phyloP scores from a whole-genome alignment of 2,797 vertebrate species.

The Sebastes steindachneri region DNA sequence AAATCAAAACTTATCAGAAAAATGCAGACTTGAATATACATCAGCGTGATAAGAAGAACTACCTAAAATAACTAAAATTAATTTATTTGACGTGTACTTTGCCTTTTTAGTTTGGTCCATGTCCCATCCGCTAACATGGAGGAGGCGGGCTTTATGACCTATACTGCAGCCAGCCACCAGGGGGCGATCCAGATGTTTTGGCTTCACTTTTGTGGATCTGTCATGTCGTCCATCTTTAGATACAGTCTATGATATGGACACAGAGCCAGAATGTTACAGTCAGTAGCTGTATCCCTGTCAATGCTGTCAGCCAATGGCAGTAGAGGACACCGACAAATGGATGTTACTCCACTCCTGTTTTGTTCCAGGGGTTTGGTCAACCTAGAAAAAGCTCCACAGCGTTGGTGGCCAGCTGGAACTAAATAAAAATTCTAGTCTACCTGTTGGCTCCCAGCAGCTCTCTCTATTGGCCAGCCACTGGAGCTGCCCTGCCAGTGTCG shows the following conservation, averaged over 20 bases:
- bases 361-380: neutral
- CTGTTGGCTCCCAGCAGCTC: conserved; percentile 38
- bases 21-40: too few relatives aligned
- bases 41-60: too few relatives aligned
- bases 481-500: conserved; percentile 24
- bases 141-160: too few relatives aligned
- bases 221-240: neutral
- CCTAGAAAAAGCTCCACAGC: neutral
- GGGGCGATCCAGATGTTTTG: too few relatives aligned
- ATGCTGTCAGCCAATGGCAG: neutral
- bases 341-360: neutral
- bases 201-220: too few relatives aligned
- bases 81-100: too few relatives aligned
- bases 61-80: too few relatives aligned
- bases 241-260: neutral
- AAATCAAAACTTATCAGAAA: too few relatives aligned
- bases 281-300: neutral
- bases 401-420: conserved; percentile 17
- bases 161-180: too few relatives aligned
- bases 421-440: conserved; percentile 26
- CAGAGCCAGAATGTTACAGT: neutral
- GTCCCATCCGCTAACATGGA: too few relatives aligned
- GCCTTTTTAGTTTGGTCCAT: too few relatives aligned
- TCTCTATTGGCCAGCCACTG: conserved; percentile 39
- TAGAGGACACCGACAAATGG: neutral